Base-by-base conservation (phyloP, 2,797 vertebrate species). In the Apogon talboti region DNA sequence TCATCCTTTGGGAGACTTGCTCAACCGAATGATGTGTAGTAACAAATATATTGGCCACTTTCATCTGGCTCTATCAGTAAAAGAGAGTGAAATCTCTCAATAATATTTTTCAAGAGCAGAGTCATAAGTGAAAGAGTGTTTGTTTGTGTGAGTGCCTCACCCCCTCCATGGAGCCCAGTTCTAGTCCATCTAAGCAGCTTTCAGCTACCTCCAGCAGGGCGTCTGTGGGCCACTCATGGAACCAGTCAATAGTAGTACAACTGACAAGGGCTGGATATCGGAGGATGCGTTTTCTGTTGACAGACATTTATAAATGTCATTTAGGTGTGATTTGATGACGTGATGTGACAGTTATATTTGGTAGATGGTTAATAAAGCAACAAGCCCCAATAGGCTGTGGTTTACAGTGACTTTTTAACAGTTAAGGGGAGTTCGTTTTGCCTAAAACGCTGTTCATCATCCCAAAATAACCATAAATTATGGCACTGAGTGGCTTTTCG, bases 231-330 rank as follows among this genome's bases (percentile, higher is more conserved):
- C 96, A 97, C 67, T 97, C 95, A 10, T 93, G 94, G 87, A 97
- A 97, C 96, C 96, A 98, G 90, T 96, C 94, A 40, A 97, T 96
- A 42, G 95, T 95, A 7, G 95, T 96, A 78, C 96, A 97, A 93
- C 94, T 97, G 56, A 97, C 94, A 35, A 98, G 87, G 0, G 96
- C 95, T 1, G 96, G 96, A 76, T 96, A 96, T 81, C 97, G 96
- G 4, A 96, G 94, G 55, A 98, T 94, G 58, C 90, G 93, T 72
- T 95, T 96, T 84, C 90, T 92, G 59, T 59, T n/a, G 24, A 40
- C 1, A 71, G 37, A 9, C 7, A 53, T 44, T 65, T 16, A 21
- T 40, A 2, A 49, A 47, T n/a, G 55, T 16, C 30, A 50, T 24
- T 42, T 2, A 14, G 9, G 48, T 14, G 41, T 41, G 14, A 56